These are phyloP conservation scores for Cephus spinipes DNA, from an alignment of 2,888 invertebrate species.

Conservation along the genomic window DNA sequence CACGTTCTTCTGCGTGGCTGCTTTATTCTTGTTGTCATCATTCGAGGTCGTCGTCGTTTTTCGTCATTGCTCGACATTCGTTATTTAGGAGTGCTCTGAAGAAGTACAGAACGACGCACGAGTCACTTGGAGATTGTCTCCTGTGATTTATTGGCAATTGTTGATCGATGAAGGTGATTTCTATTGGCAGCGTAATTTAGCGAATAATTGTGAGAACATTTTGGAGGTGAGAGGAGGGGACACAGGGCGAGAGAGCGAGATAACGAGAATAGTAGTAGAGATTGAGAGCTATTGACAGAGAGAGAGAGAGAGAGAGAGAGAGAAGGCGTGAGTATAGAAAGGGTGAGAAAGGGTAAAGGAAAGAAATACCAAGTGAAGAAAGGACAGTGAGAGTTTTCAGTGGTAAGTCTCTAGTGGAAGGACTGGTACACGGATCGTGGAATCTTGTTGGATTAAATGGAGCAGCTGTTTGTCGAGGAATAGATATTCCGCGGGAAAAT, in stretches of 20 bases:
- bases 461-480: neutral
- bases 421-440: neutral
- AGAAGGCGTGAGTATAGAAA: slow-evolving; percentile 5
- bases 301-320: slow-evolving; percentile 6
- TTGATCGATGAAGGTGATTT: neutral
- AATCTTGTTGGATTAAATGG: neutral
- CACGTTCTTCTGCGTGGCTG: slow-evolving; percentile 34
- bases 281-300: slow-evolving; percentile 5
- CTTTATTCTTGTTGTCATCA: neutral
- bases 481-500: slow-evolving; percentile 16
- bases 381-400: neutral
- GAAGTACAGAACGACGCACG: neutral
- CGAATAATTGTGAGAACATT: neutral
- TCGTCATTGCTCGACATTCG: slow-evolving; percentile 9
- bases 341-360: slow-evolving; percentile 5
- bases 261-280: neutral
- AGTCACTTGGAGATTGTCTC: neutral
- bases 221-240: neutral
- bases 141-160: neutral
- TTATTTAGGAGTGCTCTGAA: neutral
- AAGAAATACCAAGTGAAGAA: slow-evolving; percentile 2
- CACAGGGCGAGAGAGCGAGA: no score
- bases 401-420: neutral
- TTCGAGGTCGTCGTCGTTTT: neutral
- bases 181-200: neutral